These are phyloP conservation scores for Andricus curvator DNA, from an alignment of 2,888 invertebrate species.

Conservation along the genomic window DNA sequence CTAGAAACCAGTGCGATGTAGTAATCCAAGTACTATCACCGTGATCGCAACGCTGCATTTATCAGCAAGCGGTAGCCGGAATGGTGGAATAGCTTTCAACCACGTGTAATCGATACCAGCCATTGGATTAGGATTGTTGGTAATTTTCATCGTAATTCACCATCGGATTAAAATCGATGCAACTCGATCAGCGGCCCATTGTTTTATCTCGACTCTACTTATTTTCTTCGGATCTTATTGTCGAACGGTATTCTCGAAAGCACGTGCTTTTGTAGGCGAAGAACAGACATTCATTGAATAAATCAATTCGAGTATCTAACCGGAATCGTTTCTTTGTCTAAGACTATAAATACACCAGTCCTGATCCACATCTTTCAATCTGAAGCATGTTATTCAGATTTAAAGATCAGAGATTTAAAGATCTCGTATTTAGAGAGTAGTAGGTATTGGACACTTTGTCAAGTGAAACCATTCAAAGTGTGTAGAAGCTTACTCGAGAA, in stretches of 20 bases:
- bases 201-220: conserved; percentile 15
- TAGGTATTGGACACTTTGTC: background rate
- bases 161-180: conserved; percentile 30
- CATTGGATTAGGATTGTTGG: conserved; percentile 38
- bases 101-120: conserved; percentile 25
- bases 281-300: conserved; percentile 32
- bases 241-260: conserved; percentile 17
- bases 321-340: conserved; percentile 27
- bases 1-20: conserved; percentile 34
- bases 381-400: background rate
- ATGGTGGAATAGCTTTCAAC: conserved; percentile 32
- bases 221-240: conserved; percentile 6
- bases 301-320: conserved; percentile 27
- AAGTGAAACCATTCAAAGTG: no score
- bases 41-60: conserved; percentile 20
- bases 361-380: conserved; percentile 2
- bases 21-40: conserved; percentile 31
- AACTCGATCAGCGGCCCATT: conserved; percentile 26
- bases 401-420: background rate
- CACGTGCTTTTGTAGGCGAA: conserved; percentile 30
- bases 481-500: background rate
- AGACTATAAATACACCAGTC: conserved; percentile 13
- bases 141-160: conserved; percentile 39
- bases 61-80: conserved; percentile 36
- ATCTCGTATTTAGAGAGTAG: background rate